Conservation (phyloP, 2,113 vertebrate species). For the Rhinichthys klamathensis region DNA sequence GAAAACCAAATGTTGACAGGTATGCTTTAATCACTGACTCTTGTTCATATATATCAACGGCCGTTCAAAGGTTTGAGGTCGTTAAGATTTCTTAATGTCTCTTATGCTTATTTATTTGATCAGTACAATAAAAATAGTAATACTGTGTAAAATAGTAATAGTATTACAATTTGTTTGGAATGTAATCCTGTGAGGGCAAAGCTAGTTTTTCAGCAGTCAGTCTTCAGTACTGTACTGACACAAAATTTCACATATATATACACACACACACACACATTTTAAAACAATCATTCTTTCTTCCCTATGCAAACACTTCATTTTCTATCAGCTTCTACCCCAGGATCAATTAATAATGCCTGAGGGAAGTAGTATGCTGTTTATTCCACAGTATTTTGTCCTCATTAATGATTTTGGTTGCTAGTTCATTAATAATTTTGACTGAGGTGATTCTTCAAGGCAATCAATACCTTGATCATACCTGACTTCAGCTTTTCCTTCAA, state of each 20-base stretch:
- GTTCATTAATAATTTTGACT: constrained; percentile 61
- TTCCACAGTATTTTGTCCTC: constrained; percentile 27
- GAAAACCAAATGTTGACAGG: no score
- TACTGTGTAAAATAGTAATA: background rate
- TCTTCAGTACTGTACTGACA: background rate
- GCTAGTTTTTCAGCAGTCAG: background rate
- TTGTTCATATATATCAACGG: background rate
- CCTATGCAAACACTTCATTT: constrained; percentile 15
- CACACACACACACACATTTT: background rate
- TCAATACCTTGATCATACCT: constrained; percentile 56
- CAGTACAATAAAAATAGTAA: background rate
- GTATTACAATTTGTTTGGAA: background rate
- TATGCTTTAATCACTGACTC: background rate
- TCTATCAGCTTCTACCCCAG: background rate
- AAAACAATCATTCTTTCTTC: background rate
- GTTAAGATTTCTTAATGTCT: background rate
- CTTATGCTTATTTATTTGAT: background rate
- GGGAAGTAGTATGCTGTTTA: constrained; percentile 33
- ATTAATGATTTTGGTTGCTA: constrained; percentile 51
- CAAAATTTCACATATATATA: background rate
- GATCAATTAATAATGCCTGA: constrained; percentile 50
- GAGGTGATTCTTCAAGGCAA: constrained; percentile 57
- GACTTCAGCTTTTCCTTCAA: constrained; percentile 26
- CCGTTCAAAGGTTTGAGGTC: background rate
- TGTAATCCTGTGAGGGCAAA: background rate